Percentiles rank a stretch among this genome's conserved stretches.
Conservation (phyloP, 2,113 vertebrate genomes). For the Panurus biarmicus region DNA sequence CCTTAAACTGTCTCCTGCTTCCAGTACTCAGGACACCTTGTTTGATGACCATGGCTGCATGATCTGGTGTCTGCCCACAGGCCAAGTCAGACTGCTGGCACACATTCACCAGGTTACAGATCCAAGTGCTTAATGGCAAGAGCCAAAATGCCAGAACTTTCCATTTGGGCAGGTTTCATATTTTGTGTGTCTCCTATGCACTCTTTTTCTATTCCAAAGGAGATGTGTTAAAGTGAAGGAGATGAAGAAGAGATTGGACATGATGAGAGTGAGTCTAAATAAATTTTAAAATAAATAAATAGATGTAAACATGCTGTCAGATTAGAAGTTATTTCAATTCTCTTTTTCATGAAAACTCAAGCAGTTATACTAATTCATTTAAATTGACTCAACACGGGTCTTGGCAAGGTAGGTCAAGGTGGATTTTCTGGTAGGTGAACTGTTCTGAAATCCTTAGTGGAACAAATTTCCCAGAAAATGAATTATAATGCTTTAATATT, state of each 20-base stretch:
- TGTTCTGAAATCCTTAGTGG: not conserved
- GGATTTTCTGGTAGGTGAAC: slow-evolving; percentile 22
- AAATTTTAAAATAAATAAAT: too few relatives aligned
- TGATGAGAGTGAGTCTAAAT: not conserved
- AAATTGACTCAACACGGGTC: slow-evolving; percentile 20
- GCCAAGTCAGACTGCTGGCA: not conserved
- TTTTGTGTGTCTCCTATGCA: not conserved
- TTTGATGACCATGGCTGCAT: not conserved
- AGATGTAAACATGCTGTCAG: not conserved
- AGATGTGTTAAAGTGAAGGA: not conserved
- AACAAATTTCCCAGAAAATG: not conserved
- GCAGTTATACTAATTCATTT: slow-evolving; percentile 6
- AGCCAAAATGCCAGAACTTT: not conserved
- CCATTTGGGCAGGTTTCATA: not conserved
- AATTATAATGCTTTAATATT: not conserved
- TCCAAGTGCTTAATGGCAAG: not conserved
- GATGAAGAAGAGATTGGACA: not conserved
- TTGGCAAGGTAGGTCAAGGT: slow-evolving; percentile 31
- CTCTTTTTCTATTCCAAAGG: not conserved
- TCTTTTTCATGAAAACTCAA: slow-evolving; percentile 9
- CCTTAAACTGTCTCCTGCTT: not conserved
- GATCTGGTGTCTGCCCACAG: not conserved
- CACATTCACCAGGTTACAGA: not conserved
- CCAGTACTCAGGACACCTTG: not conserved
- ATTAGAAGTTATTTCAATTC: slow-evolving; percentile 25